Evolutionary conservation across 2,797 vertebrate genomes (phyloP).

Genomic region (Pseudochaenichthys georgianus): DNA sequence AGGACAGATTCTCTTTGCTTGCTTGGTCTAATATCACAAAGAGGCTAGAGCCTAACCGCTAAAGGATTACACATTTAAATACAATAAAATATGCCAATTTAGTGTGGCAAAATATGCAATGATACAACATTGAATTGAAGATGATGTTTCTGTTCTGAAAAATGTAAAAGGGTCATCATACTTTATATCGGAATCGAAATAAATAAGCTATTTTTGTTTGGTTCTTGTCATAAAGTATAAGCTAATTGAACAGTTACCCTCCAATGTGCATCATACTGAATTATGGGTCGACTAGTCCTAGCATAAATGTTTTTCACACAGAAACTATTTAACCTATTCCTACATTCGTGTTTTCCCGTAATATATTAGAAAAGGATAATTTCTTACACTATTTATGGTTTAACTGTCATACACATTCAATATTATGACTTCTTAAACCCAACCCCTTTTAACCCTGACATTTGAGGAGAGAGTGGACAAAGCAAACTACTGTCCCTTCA

Average conservation of each 20-base stretch:
- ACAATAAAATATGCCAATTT: neutral
- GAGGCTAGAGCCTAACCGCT: neutral
- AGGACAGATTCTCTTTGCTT: neutral
- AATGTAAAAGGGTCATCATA: too few relatives aligned
- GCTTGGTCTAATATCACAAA: neutral
- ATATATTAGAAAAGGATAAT: too few relatives aligned
- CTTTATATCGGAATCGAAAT: too few relatives aligned
- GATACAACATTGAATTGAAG: neutral
- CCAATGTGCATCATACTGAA: neutral
- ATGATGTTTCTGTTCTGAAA: neutral
- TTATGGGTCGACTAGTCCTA: neutral
- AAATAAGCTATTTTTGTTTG: too few relatives aligned
- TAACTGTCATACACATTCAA: neutral
- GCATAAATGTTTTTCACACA: neutral
- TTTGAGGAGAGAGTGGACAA: conserved; percentile 19
- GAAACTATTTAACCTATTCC: neutral
- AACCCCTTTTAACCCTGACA: neutral
- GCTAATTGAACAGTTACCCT: neutral
- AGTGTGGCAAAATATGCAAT: neutral
- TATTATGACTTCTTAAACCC: neutral
- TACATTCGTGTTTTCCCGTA: too few relatives aligned
- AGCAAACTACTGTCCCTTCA: conserved; percentile 36
- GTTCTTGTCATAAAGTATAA: too few relatives aligned
- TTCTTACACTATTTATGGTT: too few relatives aligned
- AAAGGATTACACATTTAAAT: neutral